These are phyloP conservation scores for Dendrophyllia cribrosa DNA, from an alignment of 64 coral and sea anemone genomes.

Conservation along the genomic window DNA sequence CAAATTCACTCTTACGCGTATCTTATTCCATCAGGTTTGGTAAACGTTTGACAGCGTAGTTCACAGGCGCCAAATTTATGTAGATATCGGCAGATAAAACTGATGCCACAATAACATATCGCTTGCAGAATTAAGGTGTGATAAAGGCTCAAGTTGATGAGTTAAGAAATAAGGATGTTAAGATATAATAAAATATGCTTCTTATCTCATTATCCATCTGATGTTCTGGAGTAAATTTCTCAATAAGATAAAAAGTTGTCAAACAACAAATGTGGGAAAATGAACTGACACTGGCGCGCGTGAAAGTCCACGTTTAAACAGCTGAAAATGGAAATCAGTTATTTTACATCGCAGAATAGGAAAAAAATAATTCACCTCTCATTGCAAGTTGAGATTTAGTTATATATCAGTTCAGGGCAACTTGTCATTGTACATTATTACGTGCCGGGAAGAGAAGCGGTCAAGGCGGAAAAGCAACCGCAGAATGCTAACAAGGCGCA, in stretches of 20 bases:
- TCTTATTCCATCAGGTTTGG: neutral
- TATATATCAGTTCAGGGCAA: neutral
- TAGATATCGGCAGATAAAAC: neutral
- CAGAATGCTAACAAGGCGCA: conserved; percentile 26
- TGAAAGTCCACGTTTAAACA: too few relatives aligned
- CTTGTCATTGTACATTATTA: neutral
- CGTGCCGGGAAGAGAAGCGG: neutral
- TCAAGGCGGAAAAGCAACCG: neutral
- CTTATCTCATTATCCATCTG: conserved; percentile 35
- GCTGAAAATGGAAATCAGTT: neutral
- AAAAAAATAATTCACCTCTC: too few relatives aligned
- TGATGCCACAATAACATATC: neutral
- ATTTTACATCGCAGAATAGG: neutral
- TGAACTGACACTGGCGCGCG: neutral
- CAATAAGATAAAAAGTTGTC: conserved; percentile 10
- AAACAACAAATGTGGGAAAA: neutral
- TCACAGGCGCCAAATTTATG: neutral
- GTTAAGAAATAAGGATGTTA: conserved; percentile 13
- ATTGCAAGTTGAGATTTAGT: neutral
- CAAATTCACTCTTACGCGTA: neutral
- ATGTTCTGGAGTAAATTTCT: neutral
- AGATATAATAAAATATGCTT: neutral
- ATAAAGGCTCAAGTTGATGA: conserved; percentile 4
- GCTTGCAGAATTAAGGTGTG: neutral
- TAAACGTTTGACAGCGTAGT: neutral